phyloP scores from a whole-genome alignment of 2,797 vertebrate species.

The Bryconaethiops microstoma region DNA sequence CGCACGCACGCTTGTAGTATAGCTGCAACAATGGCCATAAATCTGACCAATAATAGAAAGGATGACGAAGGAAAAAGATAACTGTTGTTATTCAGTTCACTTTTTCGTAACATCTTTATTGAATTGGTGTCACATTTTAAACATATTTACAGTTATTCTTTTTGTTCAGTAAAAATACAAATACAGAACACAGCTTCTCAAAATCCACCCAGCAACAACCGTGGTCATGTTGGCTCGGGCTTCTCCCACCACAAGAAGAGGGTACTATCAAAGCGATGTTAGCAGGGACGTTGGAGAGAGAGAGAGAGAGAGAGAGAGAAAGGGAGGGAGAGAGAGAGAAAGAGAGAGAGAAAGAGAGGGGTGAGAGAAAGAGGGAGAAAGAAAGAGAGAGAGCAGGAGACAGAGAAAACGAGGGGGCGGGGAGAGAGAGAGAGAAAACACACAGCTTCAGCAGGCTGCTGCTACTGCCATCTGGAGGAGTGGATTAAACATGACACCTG shows the following conservation, averaged over 20 bases:
- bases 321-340: not conserved
- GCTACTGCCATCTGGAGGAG: conserved; percentile 45
- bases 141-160: conserved; percentile 82
- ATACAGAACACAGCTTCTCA: conserved; percentile 78
- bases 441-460: conserved; percentile 38
- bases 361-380: not conserved
- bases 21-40: not conserved
- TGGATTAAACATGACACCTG: conserved; percentile 31
- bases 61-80: not conserved
- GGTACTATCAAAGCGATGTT: conserved; percentile 54
- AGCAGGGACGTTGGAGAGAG: conserved; percentile 1
- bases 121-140: conserved; percentile 79
- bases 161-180: conserved; percentile 83
- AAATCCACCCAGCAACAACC: conserved; percentile 68
- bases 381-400: not conserved
- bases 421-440: conserved; percentile 20
- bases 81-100: conserved; percentile 55
- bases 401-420: not conserved
- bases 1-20: not conserved
- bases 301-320: conserved; percentile 1
- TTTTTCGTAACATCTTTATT: conserved; percentile 84
- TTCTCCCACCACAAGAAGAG: conserved; percentile 52
- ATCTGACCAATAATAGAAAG: not conserved
- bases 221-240: conserved; percentile 51
- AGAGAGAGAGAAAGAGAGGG: not conserved